phyloP scores from a whole-genome alignment of 2,888 invertebrate genomes.

The Tricholauxania praeusta region DNA sequence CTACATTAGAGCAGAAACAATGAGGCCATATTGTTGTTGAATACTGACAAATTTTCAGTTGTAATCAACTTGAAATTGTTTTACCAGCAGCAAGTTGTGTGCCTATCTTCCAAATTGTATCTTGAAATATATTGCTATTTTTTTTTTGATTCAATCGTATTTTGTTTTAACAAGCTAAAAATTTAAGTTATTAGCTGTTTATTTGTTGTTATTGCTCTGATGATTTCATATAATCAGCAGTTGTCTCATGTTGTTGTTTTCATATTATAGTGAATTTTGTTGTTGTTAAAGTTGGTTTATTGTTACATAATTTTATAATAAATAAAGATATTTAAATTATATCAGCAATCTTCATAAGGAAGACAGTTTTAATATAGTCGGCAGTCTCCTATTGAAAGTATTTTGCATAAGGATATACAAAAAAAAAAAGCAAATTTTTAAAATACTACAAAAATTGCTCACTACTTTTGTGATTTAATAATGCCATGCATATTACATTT shows the following conservation, averaged over 20 bases:
- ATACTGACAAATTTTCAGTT: not conserved
- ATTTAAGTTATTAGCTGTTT: not conserved
- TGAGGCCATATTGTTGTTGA: not conserved
- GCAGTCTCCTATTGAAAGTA: not conserved
- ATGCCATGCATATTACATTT: too few species aligned
- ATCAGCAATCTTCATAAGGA: not conserved
- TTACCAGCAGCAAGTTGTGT: not conserved
- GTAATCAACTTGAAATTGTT: not conserved
- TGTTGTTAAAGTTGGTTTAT: not conserved
- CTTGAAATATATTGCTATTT: not conserved
- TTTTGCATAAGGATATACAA: not conserved
- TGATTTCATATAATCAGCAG: not conserved
- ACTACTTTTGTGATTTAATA: too few species aligned
- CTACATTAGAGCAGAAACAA: not conserved
- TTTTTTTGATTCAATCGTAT: not conserved
- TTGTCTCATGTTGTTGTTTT: not conserved
- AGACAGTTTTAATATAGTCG: not conserved
- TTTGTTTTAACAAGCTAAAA: not conserved
- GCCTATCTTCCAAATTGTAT: constrained; percentile 1
- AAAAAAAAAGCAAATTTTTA: too few species aligned
- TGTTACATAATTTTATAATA: not conserved
- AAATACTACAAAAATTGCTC: too few species aligned
- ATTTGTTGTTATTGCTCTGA: not conserved
- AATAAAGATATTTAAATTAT: not conserved
- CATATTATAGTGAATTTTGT: not conserved